These are phyloP conservation scores for Hemicrepidius hirtus DNA, from an alignment of 2,888 invertebrate genomes.

Conservation along the genomic window DNA sequence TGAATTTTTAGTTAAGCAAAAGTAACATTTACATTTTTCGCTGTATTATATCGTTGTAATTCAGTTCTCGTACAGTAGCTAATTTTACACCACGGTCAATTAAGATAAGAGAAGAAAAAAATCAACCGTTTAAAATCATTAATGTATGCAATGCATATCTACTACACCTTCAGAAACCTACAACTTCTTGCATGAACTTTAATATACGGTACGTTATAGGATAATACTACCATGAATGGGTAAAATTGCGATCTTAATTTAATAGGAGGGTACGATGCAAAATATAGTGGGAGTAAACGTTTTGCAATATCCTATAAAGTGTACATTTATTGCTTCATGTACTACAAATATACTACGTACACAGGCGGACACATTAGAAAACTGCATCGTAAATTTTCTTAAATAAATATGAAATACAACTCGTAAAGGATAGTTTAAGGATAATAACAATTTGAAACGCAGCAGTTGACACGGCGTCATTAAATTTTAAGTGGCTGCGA, in stretches of 20 bases:
- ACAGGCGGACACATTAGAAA: constrained; percentile 18
- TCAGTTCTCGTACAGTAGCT: too few relatives aligned
- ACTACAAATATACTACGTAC: constrained; percentile 23
- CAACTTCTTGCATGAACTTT: constrained; percentile 25
- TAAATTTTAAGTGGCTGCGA: constrained; percentile 14
- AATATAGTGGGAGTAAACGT: constrained; percentile 36
- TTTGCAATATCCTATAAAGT: constrained; percentile 35
- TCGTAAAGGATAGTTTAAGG: constrained; percentile 19
- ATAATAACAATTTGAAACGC: constrained; percentile 15
- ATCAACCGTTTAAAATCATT: constrained; percentile 1
- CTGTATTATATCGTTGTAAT: too few relatives aligned
- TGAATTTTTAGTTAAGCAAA: too few relatives aligned
- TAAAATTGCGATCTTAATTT: constrained; percentile 42
- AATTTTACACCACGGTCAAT: not conserved
- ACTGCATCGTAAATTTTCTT: constrained; percentile 31
- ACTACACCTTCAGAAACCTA: constrained; percentile 1
- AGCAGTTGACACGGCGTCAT: constrained; percentile 12
- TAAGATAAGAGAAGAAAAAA: constrained; percentile 17
- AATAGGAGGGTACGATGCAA: constrained; percentile 40
- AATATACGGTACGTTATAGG: constrained; percentile 10
- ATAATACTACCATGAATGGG: constrained; percentile 36
- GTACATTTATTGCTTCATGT: constrained; percentile 38
- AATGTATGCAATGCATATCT: constrained; percentile 10
- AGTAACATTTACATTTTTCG: too few relatives aligned
- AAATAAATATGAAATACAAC: constrained; percentile 26